Percentiles rank a stretch among this genome's conserved stretches.
Evolutionary conservation across 1,140 invertebrate species (phyloP).

Genomic region (Elysia chlorotica): DNA sequence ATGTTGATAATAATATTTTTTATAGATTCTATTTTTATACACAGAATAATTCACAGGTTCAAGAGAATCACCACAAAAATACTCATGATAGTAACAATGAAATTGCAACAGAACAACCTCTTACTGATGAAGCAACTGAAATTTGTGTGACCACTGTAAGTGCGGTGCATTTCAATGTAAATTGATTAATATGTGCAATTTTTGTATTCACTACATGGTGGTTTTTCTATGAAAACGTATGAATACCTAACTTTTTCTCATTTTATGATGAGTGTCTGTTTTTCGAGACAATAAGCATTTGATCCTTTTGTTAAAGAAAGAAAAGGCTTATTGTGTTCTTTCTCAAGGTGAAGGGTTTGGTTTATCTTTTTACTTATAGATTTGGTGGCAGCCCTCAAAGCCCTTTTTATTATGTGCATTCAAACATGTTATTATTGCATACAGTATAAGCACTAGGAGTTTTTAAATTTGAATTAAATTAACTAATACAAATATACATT

Average conservation of each 20-base stretch:
- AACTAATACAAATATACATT: neutral
- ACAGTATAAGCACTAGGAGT: neutral
- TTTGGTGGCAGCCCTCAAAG: too few species aligned
- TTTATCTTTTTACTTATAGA: too few species aligned
- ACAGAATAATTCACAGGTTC: neutral
- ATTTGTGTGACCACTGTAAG: slow-evolving; percentile 14
- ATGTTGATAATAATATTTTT: neutral
- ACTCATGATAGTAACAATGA: neutral
- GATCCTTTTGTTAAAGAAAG: neutral
- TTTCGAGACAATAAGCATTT: neutral
- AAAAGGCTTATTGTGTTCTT: too few species aligned
- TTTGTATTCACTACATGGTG: neutral
- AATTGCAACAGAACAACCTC: neutral
- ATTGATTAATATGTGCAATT: neutral
- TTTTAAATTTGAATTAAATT: neutral
- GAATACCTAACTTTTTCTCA: neutral
- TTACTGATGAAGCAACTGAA: slow-evolving; percentile 11
- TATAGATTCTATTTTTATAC: neutral
- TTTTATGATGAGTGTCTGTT: neutral
- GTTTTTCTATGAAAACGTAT: too few species aligned
- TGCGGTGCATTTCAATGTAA: neutral
- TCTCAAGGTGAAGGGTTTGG: too few species aligned
- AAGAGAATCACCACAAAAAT: neutral
- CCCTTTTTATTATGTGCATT: too few species aligned
- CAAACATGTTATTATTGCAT: too few species aligned